Base-by-base conservation (phyloP, 23 tunicate genomes). In the Styela clava region DNA sequence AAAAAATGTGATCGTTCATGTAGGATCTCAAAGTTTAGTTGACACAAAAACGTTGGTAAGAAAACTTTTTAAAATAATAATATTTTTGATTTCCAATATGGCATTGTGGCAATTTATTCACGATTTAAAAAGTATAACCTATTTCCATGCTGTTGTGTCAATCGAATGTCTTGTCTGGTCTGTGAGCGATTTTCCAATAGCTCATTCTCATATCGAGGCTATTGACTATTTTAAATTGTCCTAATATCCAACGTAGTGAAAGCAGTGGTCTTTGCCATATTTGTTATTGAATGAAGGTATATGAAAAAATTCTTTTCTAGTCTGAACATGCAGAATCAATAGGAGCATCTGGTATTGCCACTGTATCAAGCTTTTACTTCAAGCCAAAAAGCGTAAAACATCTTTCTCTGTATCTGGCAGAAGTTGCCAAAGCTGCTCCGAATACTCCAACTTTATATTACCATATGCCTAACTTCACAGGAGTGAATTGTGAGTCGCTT, bases 21-120 rank as follows among this genome's bases (percentile, higher is more conserved):
- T 95, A 1, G 99, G 99, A 31, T 52, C 91, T n/a, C 25, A 30
- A 23, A 77, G 74, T 32, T 31, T 95, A 33, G 74, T 52, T 22
- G 95, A 95, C 61, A 86, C 89, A 31, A 84, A 95, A 51, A 86
- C 76, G 31, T 70, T 95, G 90, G 98, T 85, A 36, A 79, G 88
- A 35, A 44, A 44, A 5, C 9, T 44, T 12, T 5, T 7, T 44
- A 5, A 44, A 5, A 44, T 12, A 5, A 44, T 12, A 5, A 12
- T 44, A 44, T 44, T 44, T 44, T 44, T 44, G 31, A 5, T 5
- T 16, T 5, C 31, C 16, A n/a, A n/a, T n/a, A n/a, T n/a, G n/a
- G n/a, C n/a, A n/a, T n/a, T n/a, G n/a, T n/a, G n/a, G n/a, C n/a
- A n/a, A n/a, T n/a, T n/a, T n/a, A n/a, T n/a, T n/a, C n/a, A n/a